phyloP scores from a whole-genome alignment of 2,888 invertebrate genomes.

The Yponomeuta malinellus region DNA sequence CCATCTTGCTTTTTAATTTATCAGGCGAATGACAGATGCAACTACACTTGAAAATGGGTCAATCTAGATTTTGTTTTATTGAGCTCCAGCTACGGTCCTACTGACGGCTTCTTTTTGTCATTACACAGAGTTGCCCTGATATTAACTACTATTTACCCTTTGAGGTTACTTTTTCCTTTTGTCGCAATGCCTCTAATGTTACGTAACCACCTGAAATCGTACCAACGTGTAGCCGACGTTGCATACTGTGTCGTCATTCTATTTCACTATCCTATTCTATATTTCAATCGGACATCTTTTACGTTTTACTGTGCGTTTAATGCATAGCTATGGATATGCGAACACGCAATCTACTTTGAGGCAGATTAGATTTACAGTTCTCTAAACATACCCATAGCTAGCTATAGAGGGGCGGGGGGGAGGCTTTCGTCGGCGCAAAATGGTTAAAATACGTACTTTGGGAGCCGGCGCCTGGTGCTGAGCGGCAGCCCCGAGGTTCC shows the following conservation, averaged over 20 bases:
- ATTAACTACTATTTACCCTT: not conserved
- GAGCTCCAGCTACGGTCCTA: not conserved
- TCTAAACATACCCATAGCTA: conserved; percentile 52
- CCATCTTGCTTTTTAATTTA: conserved; percentile 63
- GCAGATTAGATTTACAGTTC: conserved; percentile 36
- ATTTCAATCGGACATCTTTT: not conserved
- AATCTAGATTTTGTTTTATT: conserved; percentile 17
- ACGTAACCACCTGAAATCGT: conserved; percentile 12
- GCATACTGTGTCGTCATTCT: not conserved
- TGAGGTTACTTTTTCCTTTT: not conserved
- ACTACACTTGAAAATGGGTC: conserved; percentile 33
- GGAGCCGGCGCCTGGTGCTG: conserved; percentile 55
- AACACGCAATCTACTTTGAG: conserved; percentile 42
- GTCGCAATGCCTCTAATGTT: conserved; percentile 1
- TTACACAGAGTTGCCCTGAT: not conserved
- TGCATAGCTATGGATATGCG: conserved; percentile 41
- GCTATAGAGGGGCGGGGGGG: conserved; percentile 40
- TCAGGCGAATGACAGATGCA: conserved; percentile 37
- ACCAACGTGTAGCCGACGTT: not conserved
- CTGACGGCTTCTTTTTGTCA: not conserved
- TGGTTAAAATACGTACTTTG: conserved; percentile 72
- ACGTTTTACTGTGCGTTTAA: conserved; percentile 25
- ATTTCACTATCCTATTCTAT: too few species aligned
- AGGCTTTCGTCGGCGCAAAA: conserved; percentile 63
- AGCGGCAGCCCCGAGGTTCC: conserved; percentile 57